Evolutionary conservation across 2,888 invertebrate species (phyloP), one percentile per base, ranked within the genome.

Genomic region (Beris chalybata): DNA sequence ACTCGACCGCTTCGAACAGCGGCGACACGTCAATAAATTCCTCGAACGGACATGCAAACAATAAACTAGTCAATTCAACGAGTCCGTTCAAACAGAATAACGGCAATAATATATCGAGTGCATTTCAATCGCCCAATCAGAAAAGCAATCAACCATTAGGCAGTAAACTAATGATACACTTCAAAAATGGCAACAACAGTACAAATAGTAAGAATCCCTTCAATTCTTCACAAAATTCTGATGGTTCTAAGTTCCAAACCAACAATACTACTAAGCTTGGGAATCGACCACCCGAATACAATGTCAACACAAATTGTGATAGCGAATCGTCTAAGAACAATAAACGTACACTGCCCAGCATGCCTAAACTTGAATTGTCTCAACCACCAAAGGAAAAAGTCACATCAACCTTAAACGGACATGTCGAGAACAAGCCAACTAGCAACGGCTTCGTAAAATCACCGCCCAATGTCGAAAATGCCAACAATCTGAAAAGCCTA

Each of bases 161-260:
- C 4, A 82, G 81, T 61, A 78, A 81, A 74, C 82, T 83, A 67
- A 83, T 83, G 73, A 83, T 83, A 71, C 83, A 84, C 6, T 77
- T 84, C 45, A 84, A 83, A 69, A 81, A 82, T 57, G 54, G 55
- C 7, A 63, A 50, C 15, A 52, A 15, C 45, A 59, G 32, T 30
- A 53, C 53, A 38, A 63, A 53, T 15, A 53, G 29, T 29, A 63
- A 43, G 15, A 31, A 67, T 32, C 22, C 44, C 13, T 15, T 38
- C 38, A 11, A 45, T n/a, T 31, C 32, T 52, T 15, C 38, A 38
- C 29, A 58, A 45, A 50, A 31, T 30, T 6, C 15, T 48, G 56
- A n/a, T n/a, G 7, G 13, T 11, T n/a, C 43, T 11, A 31, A 38
- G 7, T 38, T 38, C 32, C 43, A 38, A 56, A 12, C 30, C 30